A percentile compares a stretch with the other conserved stretches of the same genome.
phyloP scores from a whole-genome alignment of 2,797 vertebrate species.

The Gymnopithys bicolor region DNA sequence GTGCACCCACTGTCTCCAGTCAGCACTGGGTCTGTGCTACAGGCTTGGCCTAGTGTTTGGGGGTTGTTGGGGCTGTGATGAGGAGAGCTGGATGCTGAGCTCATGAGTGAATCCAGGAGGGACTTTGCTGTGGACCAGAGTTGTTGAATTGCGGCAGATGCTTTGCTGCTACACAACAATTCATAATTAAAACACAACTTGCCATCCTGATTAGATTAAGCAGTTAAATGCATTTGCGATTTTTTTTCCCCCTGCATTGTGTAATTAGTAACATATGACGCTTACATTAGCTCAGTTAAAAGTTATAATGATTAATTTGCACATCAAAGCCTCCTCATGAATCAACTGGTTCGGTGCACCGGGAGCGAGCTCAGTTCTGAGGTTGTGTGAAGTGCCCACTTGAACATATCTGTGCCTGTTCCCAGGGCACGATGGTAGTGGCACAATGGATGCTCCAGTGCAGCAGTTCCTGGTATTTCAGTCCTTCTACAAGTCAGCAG shows the following conservation, averaged over 20 bases:
- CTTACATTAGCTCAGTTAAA: conserved; percentile 62
- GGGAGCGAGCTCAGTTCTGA: neutral
- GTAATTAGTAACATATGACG: conserved; percentile 66
- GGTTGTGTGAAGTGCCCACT: neutral
- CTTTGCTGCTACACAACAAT: conserved; percentile 11
- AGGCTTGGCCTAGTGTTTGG: neutral
- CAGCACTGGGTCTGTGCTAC: neutral
- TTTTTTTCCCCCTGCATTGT: conserved; percentile 21
- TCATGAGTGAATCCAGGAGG: rapidly evolving
- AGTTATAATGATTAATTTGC: conserved; percentile 68
- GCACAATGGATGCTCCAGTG: rapidly evolving
- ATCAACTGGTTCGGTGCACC: neutral
- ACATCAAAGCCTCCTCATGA: conserved; percentile 40
- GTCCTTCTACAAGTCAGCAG: neutral
- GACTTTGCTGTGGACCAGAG: neutral
- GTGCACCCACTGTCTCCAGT: neutral
- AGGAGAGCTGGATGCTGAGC: neutral
- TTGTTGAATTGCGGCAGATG: neutral
- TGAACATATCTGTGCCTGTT: neutral
- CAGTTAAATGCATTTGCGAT: conserved; percentile 60
- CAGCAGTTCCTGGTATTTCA: rapidly evolving
- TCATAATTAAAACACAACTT: conserved; percentile 67
- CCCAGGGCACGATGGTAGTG: rapidly evolving
- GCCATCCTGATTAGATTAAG: conserved; percentile 59
- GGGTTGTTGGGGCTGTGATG: neutral